Evolutionary conservation across 2,113 vertebrate genomes (phyloP), one percentile per base, ranked within the genome.

Genomic region (Poeciliopsis occidentalis): DNA sequence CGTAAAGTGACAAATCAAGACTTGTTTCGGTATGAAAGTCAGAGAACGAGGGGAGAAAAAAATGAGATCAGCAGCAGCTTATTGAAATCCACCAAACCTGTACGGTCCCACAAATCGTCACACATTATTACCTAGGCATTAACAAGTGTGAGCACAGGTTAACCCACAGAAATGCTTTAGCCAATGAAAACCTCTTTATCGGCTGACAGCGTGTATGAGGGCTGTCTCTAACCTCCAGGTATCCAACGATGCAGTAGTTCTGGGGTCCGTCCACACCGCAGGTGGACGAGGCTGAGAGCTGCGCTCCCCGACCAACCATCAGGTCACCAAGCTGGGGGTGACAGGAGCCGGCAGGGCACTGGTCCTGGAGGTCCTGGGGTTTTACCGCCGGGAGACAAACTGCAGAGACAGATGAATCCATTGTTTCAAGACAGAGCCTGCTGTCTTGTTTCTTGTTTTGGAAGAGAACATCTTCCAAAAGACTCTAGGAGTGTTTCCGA

Each of bases 191-290:
- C 7, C 3, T n/a, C 51, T 57, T 57, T 1, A 57, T 24, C 15
- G 34, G 24, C 12, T 30, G 27, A 4, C 4, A 4, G 10, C 13
- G 17, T 54, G 44, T 54, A 3, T 15, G 10, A 11, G 30, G 6
- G 22, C 1, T 4, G 4, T 6, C 13, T 31, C 82, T 75, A 63
- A 98, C 96, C 96, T 97, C 94, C 12, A 98, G 88, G 86, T 97
- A 95, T 83, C 96, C 92, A 17, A 97, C 79, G 83, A 97, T 97
- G 91, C 97, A 98, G 80, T 97, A 97, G 57, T 93, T 95, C 84
- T 97, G 93, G 51, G 95, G 94, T 61, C 85, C 73, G 0, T 79
- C 81, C 67, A 94, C 83, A 15, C 96, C 95, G 13, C 96, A 98
- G 13, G 96, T 98, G 29, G 96, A 98, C 0, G 96, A 94, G 34